Conservation (phyloP, 2,113 vertebrate genomes). For the Smithornis capensis region DNA sequence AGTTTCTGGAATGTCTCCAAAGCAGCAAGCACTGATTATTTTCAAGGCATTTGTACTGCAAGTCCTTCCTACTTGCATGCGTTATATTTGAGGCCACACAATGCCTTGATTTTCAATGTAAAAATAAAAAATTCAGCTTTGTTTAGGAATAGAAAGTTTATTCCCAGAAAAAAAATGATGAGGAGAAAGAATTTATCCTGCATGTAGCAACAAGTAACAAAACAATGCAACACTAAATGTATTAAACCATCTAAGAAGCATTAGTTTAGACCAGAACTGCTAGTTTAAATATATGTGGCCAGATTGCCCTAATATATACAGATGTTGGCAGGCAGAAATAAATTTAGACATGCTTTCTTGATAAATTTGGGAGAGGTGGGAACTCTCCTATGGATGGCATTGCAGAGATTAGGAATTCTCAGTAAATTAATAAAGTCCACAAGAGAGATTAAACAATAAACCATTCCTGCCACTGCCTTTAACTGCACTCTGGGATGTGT, state of each 20-base stretch:
- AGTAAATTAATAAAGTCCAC: neutral
- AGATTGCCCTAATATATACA: neutral
- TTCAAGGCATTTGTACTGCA: neutral
- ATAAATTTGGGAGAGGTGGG: neutral
- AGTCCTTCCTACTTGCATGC: neutral
- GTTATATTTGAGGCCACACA: neutral
- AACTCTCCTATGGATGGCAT: neutral
- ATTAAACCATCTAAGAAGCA: neutral
- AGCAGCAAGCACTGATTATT: neutral
- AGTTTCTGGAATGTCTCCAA: neutral
- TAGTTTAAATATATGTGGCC: neutral
- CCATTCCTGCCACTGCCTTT: neutral
- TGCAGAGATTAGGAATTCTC: neutral
- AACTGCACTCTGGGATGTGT: neutral
- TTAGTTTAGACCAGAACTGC: neutral
- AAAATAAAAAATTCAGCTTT: neutral
- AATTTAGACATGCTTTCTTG: neutral
- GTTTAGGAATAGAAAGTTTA: neutral
- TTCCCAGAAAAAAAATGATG: fast-evolving
- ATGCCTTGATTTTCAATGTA: neutral
- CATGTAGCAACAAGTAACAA: neutral
- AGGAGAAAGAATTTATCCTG: neutral
- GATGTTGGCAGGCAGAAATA: neutral
- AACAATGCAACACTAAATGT: neutral
- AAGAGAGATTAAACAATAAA: neutral